Base-by-base conservation (phyloP, 2,888 invertebrate genomes). In the Plebejus melissa region DNA sequence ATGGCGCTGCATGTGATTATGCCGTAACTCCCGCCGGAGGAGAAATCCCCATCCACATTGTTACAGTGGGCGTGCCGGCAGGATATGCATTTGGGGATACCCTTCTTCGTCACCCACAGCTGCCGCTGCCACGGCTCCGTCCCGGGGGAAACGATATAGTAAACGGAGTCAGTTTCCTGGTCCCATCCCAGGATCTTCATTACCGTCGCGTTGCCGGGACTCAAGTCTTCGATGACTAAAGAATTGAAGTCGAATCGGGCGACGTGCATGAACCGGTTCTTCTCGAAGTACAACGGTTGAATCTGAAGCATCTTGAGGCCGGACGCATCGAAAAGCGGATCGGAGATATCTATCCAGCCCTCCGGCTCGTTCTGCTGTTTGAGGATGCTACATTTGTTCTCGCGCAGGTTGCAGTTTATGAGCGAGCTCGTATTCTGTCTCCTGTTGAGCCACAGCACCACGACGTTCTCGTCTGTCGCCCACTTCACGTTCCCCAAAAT, bases 391-490 rank as follows among this genome's bases (percentile, higher is more conserved):
- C 94, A 94, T 79, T 88, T 89, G 75, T 91, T 88, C 60, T 83
- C 82, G 38, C 81, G 82, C 28, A 93, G 79, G 75, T 94, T 88
- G 83, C 97, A 97, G 41, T 95, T 89, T 16, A 95, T 93, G 69
- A 96, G 83, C 36, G 95, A 88, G 57, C 95, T 94, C 74, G 95
- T 82, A 84, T 96, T 98, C 88, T 99, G 99, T 38, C 97, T 94
- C 75, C 99, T 94, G 87, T 98, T 98, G 76, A 97, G 92, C 96
- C 98, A 98, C 5, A 96, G 94, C 0, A 97, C 96, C 1, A 95
- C 89, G 0, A 98, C 85, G 46, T 95, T 94, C 0, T 94, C 88
- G 75, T 95, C 94, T 38, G 95, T 95, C 22, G 96, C 94, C 98
- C 98, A 98, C 50, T 93, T 94, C 0, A 98, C 96, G 77, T 94